Base-by-base conservation (phyloP, 2,113 vertebrate genomes). In the Himantopus leucocephalus region DNA sequence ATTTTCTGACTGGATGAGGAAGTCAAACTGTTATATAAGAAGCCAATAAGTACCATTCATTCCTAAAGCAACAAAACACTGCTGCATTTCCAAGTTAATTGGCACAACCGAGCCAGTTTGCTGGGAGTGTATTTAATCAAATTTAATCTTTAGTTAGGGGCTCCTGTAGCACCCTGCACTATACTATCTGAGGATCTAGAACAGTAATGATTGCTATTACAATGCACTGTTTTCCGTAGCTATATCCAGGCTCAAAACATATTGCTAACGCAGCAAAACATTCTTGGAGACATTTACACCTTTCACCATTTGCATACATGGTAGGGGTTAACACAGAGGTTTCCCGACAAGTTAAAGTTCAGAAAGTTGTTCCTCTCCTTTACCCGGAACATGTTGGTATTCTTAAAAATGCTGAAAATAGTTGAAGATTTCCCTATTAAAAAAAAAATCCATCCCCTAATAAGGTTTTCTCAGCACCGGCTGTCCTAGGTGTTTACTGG, bases 11-110 rank as follows among this genome's bases (percentile, higher is more conserved):
- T 79, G 34, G 92, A 77, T 47, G 94, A 97, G 93, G 93, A 97
- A 92, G 96, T 94, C 96, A 95, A 96, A 92, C 90, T 96, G 91
- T 97, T 97, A 94, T 66, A 92, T 92, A 96, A 97, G 94, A 81
- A 95, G 32, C 67, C 80, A 59, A 13, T 39, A 92, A 96, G 94
- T 91, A 95, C 97, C 94, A 45, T 68, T 89, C 92, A 39, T 67
- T 85, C 94, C 80, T 90, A 83, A 81, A 72, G 94, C 75, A 58
- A 82, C 71, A 80, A 97, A 96, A 85, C 34, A 45, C 88, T 62
- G 50, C 90, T 3, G 29, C 68, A 3, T 32, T 76, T 75, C 91
- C 80, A 75, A 94, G 76, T 85, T 77, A 66, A 90, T 76, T 95
- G 96, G 92, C 94, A 96, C 72, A 48, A 47, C 16, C 0, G 4